Evolutionary conservation across 2,113 vertebrate species (phyloP), one percentile per base, ranked within the genome.

Genomic region (Dunckerocampus dactyliophorus): DNA sequence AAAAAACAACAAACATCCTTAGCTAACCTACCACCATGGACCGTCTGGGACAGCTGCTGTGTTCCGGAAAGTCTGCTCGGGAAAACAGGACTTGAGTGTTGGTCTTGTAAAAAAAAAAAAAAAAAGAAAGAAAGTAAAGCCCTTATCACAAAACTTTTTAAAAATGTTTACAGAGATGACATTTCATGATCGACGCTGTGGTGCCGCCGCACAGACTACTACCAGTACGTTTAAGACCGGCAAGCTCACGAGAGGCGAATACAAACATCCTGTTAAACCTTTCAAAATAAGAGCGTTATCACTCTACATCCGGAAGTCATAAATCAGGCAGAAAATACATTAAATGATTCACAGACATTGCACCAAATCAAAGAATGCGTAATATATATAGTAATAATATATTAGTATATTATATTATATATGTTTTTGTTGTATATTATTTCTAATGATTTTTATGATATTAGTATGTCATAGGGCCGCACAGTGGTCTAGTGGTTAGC

Each of bases 1-100:
- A 59, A 17, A 11, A 28, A 24, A 14, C 8, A 24, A 43, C 39
- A 43, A 43, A 43, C 12, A 43, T 43, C 4, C 3, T 43, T 45
- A 28, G 8, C 3, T 9, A 47, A 46, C 72, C 56, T 59, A 85
- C 85, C 82, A 85, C 85, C 82, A 31, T 67, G 59, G 31, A 55
- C 53, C 0, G 57, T 45, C 51, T 16, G 22, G 64, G 3, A 48
- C 51, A 62, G 75, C 60, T 57, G 47, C 62, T 67, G 59, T 19
- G 43, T 16, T 56, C 61, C n/a, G 13, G 13, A 42, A 71, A 75
- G 37, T 69, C 65, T 60, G 34, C 6, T 8, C 3, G 39, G 13
- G 1, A 8, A 28, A 28, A 28, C 24, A 5, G 5, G 31, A 34
- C 31, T 5, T 4, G 13, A 43, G 3, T 43, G 14, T 43, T 14